Base-by-base conservation (phyloP, 2,113 vertebrate genomes). In the Pandion haliaetus region DNA sequence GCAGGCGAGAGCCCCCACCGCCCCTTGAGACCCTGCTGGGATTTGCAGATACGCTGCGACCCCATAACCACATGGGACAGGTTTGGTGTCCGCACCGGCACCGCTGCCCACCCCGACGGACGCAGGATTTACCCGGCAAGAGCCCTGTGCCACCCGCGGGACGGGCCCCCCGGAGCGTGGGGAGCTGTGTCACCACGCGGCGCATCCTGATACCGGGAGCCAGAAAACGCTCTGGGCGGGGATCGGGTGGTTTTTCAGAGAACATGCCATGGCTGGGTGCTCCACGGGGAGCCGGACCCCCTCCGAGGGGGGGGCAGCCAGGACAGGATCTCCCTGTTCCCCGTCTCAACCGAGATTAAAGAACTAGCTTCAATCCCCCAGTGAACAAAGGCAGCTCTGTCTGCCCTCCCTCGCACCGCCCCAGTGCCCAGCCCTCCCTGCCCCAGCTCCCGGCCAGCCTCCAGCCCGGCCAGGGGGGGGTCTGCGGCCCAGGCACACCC, bases 341-440 rank as follows among this genome's bases (percentile, higher is more conserved):
- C 47, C 1, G 6, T 65, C 86, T 78, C 83, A 25, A 10, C 28
- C 1, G 17, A 90, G 95, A 90, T 82, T 82, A 94, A 95, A 96
- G 95, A 89, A 79, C 73, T 77, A 82, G 95, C 86, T 92, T 25
- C 89, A 87, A n/a, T 52, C 83, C 54, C 32, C 59, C 9, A 6
- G 29, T 5, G 61, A 96, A 97, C 96, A 97, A 96, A 96, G 93
- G 91, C 89, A 16, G 58, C 90, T 93, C 92, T 97, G 94, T 93
- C 82, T 72, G 78, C 36, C 8, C 63, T 32, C 50, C 70, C 72
- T 71, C 25, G 7, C 82, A 19, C 34, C 15, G 1, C 71, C 71
- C 55, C 17, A 1, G 66, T 32, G 0, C 36, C 66, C 12, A 2
- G 36, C 71, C 62, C 62, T 25, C 70, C 77, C 69, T 4, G 3